Evolutionary conservation across 2,888 invertebrate genomes (phyloP), one percentile per base, ranked within the genome.

Genomic region (Drosophila gaucha): DNA sequence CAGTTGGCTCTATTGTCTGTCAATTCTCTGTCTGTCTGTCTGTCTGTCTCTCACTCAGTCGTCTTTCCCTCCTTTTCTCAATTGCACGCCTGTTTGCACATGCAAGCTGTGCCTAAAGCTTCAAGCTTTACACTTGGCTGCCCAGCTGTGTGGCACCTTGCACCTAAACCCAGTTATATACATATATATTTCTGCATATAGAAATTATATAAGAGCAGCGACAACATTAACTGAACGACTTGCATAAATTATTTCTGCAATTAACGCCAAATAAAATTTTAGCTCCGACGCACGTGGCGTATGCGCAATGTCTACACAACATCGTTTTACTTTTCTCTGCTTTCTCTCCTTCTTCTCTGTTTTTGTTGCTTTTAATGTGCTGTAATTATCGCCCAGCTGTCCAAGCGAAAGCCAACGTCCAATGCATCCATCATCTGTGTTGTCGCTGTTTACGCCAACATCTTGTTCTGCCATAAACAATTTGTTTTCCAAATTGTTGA

Each of bases 241-340:
- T 44, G 59, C 62, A 54, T 67, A 52, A 67, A 69, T 69, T 63
- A 72, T 69, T 14, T 41, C 22, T 28, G 47, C 49, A 67, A 70
- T 67, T 78, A 62, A 54, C 52, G 43, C 30, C 6, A 43, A 54
- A 59, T 52, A 65, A 50, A 60, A 58, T 54, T 60, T 38, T 47
- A 55, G 47, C 18, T 24, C 47, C 1, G 36, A 10, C 36, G 33
- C 67, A 70, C 57, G 36, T 43, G 66, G 41, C 63, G 66, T 73
- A 73, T 73, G 28, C 63, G 41, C 56, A 69, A 59, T 51, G 6
- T n/a, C n/a, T 33, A 6, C 6, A 26, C 31, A n/a, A 14, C 22
- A 33, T 58, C 39, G 33, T 14, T 39, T 39, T 24, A 8, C n/a
- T 14, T 9, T 30, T 9, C 31, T 20, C 46, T 9, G 46, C 20